Conservation (phyloP, 1,140 invertebrate genomes). For the Stenopsyche tienmushanensis region DNA sequence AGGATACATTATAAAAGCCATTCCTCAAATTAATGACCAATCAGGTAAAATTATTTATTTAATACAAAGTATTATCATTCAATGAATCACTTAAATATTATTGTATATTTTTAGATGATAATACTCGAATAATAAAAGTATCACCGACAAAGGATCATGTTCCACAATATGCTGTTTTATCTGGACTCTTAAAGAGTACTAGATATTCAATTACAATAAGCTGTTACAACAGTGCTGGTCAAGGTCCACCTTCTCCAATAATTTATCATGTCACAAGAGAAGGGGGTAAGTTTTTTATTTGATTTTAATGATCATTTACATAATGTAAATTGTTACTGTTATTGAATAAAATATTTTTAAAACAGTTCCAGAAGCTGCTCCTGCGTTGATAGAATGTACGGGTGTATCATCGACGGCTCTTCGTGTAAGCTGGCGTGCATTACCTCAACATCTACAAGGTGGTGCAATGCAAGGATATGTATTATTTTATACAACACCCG, state of each 20-base stretch:
- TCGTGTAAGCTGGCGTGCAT: slow-evolving; percentile 77
- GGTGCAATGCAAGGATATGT: slow-evolving; percentile 80
- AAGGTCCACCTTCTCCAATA: slow-evolving; percentile 77
- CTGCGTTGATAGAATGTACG: slow-evolving; percentile 65
- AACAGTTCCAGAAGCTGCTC: slow-evolving; percentile 68
- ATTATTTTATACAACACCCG: slow-evolving; percentile 55
- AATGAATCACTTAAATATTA: slow-evolving; percentile 1
- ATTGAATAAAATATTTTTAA: too few relatives aligned
- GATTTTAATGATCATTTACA: background rate
- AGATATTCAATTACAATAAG: slow-evolving; percentile 79
- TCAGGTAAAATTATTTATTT: slow-evolving; percentile 42
- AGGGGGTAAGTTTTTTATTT: slow-evolving; percentile 62
- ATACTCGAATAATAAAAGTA: slow-evolving; percentile 57
- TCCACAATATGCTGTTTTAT: slow-evolving; percentile 54
- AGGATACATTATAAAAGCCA: slow-evolving; percentile 67
- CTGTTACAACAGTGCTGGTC: slow-evolving; percentile 83
- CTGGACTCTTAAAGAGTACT: slow-evolving; percentile 72
- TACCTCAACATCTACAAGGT: slow-evolving; percentile 67
- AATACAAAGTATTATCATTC: background rate
- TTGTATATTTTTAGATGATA: slow-evolving; percentile 41
- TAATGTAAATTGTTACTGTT: too few relatives aligned
- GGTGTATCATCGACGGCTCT: slow-evolving; percentile 72
- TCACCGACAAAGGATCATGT: slow-evolving; percentile 40
- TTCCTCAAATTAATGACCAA: slow-evolving; percentile 48
- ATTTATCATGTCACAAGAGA: slow-evolving; percentile 81